Percentiles rank a stretch among this genome's conserved stretches.
These are phyloP conservation scores for Drosophila subquinaria DNA, from an alignment of 2,888 invertebrate species.

Conservation along the genomic window DNA sequence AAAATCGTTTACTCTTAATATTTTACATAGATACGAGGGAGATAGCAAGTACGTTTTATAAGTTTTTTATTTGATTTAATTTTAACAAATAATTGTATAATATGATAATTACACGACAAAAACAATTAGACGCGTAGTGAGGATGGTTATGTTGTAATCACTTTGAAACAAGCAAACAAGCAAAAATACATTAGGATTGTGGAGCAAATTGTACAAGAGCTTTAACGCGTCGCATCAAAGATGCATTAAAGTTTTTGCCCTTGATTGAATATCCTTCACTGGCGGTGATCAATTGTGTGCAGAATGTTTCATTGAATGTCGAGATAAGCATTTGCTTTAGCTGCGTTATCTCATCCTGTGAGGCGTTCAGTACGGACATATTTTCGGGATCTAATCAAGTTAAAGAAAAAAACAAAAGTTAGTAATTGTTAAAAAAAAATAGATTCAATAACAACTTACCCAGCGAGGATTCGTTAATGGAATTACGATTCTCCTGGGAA, in stretches of 20 bases:
- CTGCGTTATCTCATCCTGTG: slow-evolving; percentile 89
- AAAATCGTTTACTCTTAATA: neutral
- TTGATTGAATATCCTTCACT: slow-evolving; percentile 88
- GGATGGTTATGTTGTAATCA: slow-evolving; percentile 3
- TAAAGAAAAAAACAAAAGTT: slow-evolving; percentile 9
- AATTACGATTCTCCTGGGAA: slow-evolving; percentile 69
- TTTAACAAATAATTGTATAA: neutral
- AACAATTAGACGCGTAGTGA: slow-evolving; percentile 4
- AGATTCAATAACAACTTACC: slow-evolving; percentile 22
- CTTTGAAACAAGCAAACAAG: neutral
- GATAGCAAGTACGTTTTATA: neutral
- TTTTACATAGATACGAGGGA: neutral
- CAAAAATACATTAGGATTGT: slow-evolving; percentile 8
- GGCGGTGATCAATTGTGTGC: slow-evolving; percentile 90
- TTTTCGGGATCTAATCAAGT: slow-evolving; percentile 84
- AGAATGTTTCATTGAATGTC: slow-evolving; percentile 92
- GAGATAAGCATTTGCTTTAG: slow-evolving; percentile 90
- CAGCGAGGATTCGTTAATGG: slow-evolving; percentile 63
- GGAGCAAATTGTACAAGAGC: slow-evolving; percentile 92
- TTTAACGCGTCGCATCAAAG: slow-evolving; percentile 92
- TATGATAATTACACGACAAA: slow-evolving; percentile 10
- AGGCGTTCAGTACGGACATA: slow-evolving; percentile 87
- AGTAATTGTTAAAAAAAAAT: neutral
- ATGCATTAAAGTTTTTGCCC: slow-evolving; percentile 90
- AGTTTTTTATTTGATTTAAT: slow-evolving; percentile 4